Percentiles rank a stretch among this genome's conserved stretches.
Conservation (phyloP, 2,888 invertebrate species). For the Odontothrips loti region DNA sequence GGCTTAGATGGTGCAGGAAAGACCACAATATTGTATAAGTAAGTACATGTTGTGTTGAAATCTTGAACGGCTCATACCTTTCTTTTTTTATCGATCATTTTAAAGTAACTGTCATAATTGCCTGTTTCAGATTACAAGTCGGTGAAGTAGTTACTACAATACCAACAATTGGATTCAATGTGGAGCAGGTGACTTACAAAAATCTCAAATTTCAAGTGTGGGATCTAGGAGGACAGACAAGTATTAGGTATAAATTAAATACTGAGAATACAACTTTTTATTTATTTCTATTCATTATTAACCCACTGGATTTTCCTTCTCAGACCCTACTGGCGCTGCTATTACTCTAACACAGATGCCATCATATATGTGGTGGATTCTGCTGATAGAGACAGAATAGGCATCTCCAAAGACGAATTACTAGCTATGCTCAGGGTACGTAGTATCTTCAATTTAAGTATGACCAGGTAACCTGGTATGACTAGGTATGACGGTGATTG, state of each 20-base stretch:
- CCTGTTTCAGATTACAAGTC: conserved; percentile 72
- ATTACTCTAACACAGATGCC: conserved; percentile 99
- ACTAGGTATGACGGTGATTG: background rate
- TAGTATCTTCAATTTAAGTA: conserved; percentile 35
- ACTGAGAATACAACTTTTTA: background rate
- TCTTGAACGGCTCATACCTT: background rate
- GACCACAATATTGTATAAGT: conserved; percentile 94
- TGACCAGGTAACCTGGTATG: too few relatives aligned
- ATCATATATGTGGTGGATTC: conserved; percentile 99
- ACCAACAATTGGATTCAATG: conserved; percentile 98
- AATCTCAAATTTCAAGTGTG: conserved; percentile 99
- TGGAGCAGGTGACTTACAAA: conserved; percentile 98
- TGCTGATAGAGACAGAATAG: conserved; percentile 96
- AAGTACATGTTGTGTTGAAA: conserved; percentile 14
- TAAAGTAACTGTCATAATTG: background rate
- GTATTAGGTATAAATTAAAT: conserved; percentile 70
- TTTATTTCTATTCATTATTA: background rate
- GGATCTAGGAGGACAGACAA: conserved; percentile 98
- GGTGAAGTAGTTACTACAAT: conserved; percentile 98
- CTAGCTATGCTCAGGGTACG: conserved; percentile 93
- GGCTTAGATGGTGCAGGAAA: conserved; percentile 99
- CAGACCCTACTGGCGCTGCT: conserved; percentile 99
- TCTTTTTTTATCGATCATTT: background rate
- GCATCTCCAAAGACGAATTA: conserved; percentile 97
- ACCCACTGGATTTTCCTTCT: conserved; percentile 42